Percentiles rank a stretch among this genome's conserved stretches.
Evolutionary conservation across 2,888 invertebrate genomes (phyloP).

Genomic region (Hirudinaria manillensis): DNA sequence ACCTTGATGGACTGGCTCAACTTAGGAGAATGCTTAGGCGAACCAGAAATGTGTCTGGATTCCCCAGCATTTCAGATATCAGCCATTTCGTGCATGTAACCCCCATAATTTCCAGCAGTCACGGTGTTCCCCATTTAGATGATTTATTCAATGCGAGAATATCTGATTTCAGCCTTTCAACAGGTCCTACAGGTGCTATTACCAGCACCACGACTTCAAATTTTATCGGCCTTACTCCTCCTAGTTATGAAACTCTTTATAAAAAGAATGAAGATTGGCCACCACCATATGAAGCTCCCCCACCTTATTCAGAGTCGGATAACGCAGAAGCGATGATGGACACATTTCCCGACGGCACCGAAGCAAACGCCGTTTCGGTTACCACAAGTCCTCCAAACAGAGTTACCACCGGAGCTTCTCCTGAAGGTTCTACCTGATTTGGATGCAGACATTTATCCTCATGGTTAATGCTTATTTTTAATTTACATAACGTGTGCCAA

Average conservation of each 20-base stretch:
- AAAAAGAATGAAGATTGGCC: constrained; percentile 5
- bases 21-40: neutral
- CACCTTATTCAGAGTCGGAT: neutral
- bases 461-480: no score
- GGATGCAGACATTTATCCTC: constrained; percentile 2
- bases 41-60: neutral
- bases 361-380: neutral
- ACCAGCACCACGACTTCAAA: neutral
- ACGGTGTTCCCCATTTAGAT: neutral
- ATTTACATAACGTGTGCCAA: no score
- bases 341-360: neutral
- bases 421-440: neutral
- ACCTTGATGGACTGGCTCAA: neutral
- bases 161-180: no score
- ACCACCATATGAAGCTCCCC: constrained; percentile 1
- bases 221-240: constrained; percentile 3
- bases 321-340: neutral
- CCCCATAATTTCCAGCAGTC: neutral
- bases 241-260: neutral
- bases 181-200: neutral
- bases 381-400: neutral
- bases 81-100: neutral
- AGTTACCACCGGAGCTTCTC: neutral
- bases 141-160: neutral
- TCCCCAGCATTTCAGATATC: constrained; percentile 5